A percentile compares a stretch with the other conserved stretches of the same genome.
Evolutionary conservation across 2,888 invertebrate genomes (phyloP).

Genomic region (Drosophila affinis): DNA sequence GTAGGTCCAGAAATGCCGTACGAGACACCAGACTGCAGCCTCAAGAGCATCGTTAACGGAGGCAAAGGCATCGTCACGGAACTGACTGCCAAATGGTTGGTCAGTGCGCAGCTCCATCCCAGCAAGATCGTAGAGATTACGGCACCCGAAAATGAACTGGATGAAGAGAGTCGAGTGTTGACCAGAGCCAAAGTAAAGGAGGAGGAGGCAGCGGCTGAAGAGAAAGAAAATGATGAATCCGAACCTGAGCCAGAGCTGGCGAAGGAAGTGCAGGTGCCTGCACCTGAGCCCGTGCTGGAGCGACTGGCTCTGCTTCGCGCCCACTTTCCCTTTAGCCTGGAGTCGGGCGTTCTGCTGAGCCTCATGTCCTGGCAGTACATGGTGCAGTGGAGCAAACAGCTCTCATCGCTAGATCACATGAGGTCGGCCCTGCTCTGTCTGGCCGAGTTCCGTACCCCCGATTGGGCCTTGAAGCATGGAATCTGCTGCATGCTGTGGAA

Average conservation of each 20-base stretch:
- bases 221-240: constrained; percentile 14
- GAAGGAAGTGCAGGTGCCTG: constrained; percentile 17
- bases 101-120: constrained; percentile 89
- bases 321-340: constrained; percentile 94
- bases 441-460: constrained; percentile 80
- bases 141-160: constrained; percentile 83
- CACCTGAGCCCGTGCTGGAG: constrained; percentile 85
- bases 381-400: constrained; percentile 92
- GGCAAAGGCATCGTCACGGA: constrained; percentile 94
- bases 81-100: constrained; percentile 93
- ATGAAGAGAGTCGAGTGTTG: constrained; percentile 48
- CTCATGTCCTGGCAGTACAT: constrained; percentile 97
- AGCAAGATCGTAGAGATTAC: constrained; percentile 85
- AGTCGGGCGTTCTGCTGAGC: constrained; percentile 90
- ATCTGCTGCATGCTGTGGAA: constrained; percentile 94
- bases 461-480: constrained; percentile 87
- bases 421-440: constrained; percentile 90
- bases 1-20: constrained; percentile 85
- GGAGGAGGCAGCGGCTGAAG: not conserved
- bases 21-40: constrained; percentile 86
- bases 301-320: constrained; percentile 87
- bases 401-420: constrained; percentile 87
- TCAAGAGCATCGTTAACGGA: constrained; percentile 87
- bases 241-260: constrained; percentile 17
- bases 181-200: constrained; percentile 12